A percentile compares a stretch with the other conserved stretches of the same genome.
Evolutionary conservation across 2,888 invertebrate species (phyloP).

Genomic region (Phengaris arion): DNA sequence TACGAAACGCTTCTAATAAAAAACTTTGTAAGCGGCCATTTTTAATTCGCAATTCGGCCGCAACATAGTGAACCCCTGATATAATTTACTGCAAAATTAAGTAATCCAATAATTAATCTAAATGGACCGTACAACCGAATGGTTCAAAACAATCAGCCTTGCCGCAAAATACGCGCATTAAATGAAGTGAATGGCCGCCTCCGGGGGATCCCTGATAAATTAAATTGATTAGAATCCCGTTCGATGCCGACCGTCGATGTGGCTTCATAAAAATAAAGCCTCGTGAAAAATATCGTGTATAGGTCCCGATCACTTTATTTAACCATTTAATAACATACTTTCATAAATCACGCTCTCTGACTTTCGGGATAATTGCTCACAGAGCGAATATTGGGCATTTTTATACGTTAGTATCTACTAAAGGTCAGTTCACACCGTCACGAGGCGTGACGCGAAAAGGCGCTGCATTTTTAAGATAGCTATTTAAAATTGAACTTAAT

Average conservation of each 20-base stretch:
- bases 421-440: too few relatives aligned
- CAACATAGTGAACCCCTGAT: conserved; percentile 17
- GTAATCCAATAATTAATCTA: conserved; percentile 80
- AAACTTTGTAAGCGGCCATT: too few relatives aligned
- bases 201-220: conserved; percentile 78
- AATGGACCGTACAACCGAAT: conserved; percentile 79
- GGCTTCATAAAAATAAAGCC: conserved; percentile 72
- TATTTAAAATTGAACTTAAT: too few relatives aligned
- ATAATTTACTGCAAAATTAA: conserved; percentile 73
- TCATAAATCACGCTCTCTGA: conserved; percentile 45
- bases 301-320: conserved; percentile 50
- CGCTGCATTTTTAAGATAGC: too few relatives aligned
- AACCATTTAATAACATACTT: conserved; percentile 46
- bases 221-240: conserved; percentile 80
- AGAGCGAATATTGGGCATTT: neutral
- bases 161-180: conserved; percentile 80
- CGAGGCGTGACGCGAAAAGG: too few relatives aligned
- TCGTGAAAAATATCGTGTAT: conserved; percentile 70
- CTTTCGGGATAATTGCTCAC: conserved; percentile 8
- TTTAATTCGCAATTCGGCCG: neutral
- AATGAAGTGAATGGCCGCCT: conserved; percentile 79
- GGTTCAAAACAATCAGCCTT: conserved; percentile 79
- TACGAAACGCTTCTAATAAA: too few relatives aligned
- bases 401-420: neutral
- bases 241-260: conserved; percentile 70